These are phyloP conservation scores for Drosophila paulistorum DNA, from an alignment of 1,140 invertebrate species.

Conservation along the genomic window DNA sequence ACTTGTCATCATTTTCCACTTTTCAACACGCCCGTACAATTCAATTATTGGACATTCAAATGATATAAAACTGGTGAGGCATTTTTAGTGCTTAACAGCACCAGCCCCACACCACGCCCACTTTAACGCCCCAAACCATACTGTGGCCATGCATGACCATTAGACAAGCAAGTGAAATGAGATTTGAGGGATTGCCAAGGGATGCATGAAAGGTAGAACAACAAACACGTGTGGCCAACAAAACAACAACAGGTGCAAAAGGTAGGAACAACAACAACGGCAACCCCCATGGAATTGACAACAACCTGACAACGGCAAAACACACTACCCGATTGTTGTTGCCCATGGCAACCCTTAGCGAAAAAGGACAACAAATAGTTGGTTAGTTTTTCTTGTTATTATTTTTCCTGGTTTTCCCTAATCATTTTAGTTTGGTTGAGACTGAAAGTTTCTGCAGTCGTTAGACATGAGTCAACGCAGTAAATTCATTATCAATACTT, in stretches of 20 bases:
- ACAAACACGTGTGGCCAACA: constrained; percentile 12
- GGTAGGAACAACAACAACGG: constrained; percentile 33
- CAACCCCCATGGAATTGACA: not conserved
- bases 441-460: constrained; percentile 32
- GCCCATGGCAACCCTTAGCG: constrained; percentile 47
- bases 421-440: constrained; percentile 13
- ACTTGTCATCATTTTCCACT: constrained; percentile 10
- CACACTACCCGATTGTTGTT: constrained; percentile 34
- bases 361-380: constrained; percentile 54
- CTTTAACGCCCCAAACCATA: not conserved
- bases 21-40: constrained; percentile 62
- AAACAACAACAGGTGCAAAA: constrained; percentile 69
- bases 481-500: constrained; percentile 72
- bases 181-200: constrained; percentile 25
- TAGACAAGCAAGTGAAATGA: constrained; percentile 26
- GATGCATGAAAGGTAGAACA: constrained; percentile 2
- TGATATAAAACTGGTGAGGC: constrained; percentile 71
- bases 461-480: constrained; percentile 64
- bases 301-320: constrained; percentile 50
- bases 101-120: constrained; percentile 62
- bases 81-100: constrained; percentile 62
- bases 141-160: constrained; percentile 25
- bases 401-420: not conserved
- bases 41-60: constrained; percentile 81
- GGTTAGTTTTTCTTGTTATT: constrained; percentile 31